Evolutionary conservation across 2,888 invertebrate genomes (phyloP).

Genomic region (Smittia aterrima): DNA sequence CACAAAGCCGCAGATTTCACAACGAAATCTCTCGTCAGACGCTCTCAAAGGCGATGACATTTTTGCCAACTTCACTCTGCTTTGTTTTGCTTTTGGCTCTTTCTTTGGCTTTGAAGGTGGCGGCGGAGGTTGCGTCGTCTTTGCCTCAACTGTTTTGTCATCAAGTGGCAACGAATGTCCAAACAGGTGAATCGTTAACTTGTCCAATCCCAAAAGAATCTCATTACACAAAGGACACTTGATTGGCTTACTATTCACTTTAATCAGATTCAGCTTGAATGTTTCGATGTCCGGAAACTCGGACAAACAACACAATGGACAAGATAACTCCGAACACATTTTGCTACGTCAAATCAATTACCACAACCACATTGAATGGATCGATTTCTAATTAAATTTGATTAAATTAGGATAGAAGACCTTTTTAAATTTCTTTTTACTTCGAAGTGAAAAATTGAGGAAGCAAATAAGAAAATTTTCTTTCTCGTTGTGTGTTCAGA

Average conservation of each 20-base stretch:
- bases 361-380: not conserved
- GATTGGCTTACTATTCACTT: constrained; percentile 71
- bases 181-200: constrained; percentile 79
- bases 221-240: constrained; percentile 77
- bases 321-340: constrained; percentile 62
- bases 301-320: constrained; percentile 73
- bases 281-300: constrained; percentile 70
- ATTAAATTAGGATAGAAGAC: not conserved
- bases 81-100: constrained; percentile 42
- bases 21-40: constrained; percentile 46
- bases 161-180: constrained; percentile 59
- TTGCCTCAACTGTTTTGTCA: constrained; percentile 43
- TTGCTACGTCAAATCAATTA: constrained; percentile 41
- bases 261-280: constrained; percentile 68
- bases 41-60: constrained; percentile 46
- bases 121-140: constrained; percentile 29
- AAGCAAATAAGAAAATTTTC: constrained; percentile 35
- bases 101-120: constrained; percentile 42
- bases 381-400: not conserved
- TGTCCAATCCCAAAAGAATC: constrained; percentile 71
- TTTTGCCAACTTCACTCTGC: constrained; percentile 46
- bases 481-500: constrained; percentile 12
- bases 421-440: not conserved
- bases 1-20: constrained; percentile 70
- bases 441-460: not conserved